phyloP scores from a whole-genome alignment of 2,888 invertebrate genomes.

The Dolomedes plantarius region DNA sequence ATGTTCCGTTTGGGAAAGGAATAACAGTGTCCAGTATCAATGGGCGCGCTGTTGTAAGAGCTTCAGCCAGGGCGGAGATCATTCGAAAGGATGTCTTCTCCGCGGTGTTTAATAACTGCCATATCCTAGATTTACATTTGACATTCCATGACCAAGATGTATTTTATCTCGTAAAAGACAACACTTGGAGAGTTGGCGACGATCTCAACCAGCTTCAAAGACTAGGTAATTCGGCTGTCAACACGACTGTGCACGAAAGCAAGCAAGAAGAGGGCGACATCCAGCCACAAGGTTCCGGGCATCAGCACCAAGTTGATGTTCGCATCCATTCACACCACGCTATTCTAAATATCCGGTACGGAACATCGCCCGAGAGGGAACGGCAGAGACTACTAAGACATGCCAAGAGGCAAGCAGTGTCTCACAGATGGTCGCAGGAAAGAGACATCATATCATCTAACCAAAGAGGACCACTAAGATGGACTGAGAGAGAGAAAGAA shows the following conservation, averaged over 20 bases:
- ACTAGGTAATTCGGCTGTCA: constrained; percentile 88
- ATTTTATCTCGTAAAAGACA: constrained; percentile 96
- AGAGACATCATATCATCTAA: constrained; percentile 82
- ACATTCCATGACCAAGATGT: constrained; percentile 95
- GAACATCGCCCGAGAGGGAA: constrained; percentile 91
- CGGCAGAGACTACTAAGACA: constrained; percentile 90
- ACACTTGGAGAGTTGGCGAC: constrained; percentile 89
- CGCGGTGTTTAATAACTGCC: constrained; percentile 94
- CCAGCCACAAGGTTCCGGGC: constrained; percentile 65
- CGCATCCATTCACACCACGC: constrained; percentile 93
- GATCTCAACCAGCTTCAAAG: constrained; percentile 91
- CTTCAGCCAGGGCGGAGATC: constrained; percentile 77
- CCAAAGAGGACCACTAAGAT: constrained; percentile 81
- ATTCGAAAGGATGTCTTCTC: constrained; percentile 96
- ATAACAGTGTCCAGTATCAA: constrained; percentile 93
- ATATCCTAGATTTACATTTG: constrained; percentile 92
- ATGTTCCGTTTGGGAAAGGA: constrained; percentile 79
- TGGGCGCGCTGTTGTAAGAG: constrained; percentile 83
- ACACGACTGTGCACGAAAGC: constrained; percentile 84
- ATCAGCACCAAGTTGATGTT: constrained; percentile 80
- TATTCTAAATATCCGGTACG: constrained; percentile 93
- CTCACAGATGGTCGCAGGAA: constrained; percentile 94
- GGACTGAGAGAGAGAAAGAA: constrained; percentile 95
- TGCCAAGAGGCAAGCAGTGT: constrained; percentile 93
- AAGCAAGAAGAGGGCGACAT: constrained; percentile 78